phyloP scores from a whole-genome alignment of 2,113 vertebrate species.

The Carassius gibelio region DNA sequence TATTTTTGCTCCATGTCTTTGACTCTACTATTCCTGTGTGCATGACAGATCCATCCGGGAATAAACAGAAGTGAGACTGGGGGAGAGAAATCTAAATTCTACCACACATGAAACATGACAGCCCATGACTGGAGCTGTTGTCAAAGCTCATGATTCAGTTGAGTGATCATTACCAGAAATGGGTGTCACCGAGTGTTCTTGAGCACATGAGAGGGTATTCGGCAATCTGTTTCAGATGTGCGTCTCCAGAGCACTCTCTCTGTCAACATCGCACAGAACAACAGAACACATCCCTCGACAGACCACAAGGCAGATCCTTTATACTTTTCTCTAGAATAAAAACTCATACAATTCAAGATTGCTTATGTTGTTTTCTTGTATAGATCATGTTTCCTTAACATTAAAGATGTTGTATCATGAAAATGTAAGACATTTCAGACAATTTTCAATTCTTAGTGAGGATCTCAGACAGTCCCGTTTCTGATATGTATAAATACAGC shows the following conservation, averaged over 20 bases:
- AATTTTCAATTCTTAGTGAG: background rate
- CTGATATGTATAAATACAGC: background rate
- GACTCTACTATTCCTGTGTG: conserved; percentile 1
- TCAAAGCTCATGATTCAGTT: conserved; percentile 42
- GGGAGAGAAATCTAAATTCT: conserved; percentile 16
- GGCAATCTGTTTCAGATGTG: background rate
- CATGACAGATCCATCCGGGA: background rate
- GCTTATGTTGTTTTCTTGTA: background rate
- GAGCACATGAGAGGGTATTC: conserved; percentile 12
- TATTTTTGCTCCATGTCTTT: background rate
- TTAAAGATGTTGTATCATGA: too few species aligned
- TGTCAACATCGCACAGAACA: background rate
- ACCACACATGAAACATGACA: conserved; percentile 52
- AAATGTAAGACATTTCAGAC: background rate
- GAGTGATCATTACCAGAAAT: conserved; percentile 41
- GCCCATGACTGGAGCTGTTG: conserved; percentile 43
- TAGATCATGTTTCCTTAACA: background rate
- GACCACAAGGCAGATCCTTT: background rate
- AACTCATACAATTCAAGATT: background rate
- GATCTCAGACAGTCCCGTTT: background rate
- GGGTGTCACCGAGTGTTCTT: conserved; percentile 24
- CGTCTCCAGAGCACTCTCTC: background rate
- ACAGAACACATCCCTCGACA: background rate
- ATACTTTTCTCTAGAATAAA: background rate
- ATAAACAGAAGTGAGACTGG: background rate